phyloP scores from a whole-genome alignment of 2,888 invertebrate species.

The Malthinus flaveolus region DNA sequence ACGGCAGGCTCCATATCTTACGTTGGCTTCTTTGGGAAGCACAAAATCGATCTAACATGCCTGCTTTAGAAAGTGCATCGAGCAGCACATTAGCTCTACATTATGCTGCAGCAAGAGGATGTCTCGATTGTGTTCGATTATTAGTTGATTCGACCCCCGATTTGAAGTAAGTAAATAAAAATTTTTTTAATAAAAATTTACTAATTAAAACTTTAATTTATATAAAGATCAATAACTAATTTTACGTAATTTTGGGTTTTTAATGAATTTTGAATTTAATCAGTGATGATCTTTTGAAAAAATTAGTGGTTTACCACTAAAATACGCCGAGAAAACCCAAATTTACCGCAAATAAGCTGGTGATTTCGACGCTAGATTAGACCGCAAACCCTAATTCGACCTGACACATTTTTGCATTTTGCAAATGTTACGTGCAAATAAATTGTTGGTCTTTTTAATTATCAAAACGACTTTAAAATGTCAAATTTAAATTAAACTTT shows the following conservation, averaged over 20 bases:
- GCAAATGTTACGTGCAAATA: no score
- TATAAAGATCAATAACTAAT: not conserved
- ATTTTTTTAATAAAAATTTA: not conserved
- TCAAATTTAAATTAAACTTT: no score
- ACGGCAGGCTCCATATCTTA: slow-evolving; percentile 60
- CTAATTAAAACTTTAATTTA: not conserved
- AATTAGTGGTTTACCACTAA: no score
- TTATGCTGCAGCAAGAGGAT: slow-evolving; percentile 85
- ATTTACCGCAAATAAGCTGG: no score
- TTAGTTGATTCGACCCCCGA: slow-evolving; percentile 78
- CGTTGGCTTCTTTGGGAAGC: slow-evolving; percentile 65
- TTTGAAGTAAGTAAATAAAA: slow-evolving; percentile 65
- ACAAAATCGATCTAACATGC: slow-evolving; percentile 52
- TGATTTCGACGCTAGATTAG: no score
- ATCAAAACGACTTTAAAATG: no score
- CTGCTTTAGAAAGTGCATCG: slow-evolving; percentile 58
- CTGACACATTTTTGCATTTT: no score
- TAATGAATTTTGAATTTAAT: no score
- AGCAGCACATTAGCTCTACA: slow-evolving; percentile 82
- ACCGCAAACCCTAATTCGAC: no score
- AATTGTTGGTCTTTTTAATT: no score
- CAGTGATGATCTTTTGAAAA: no score
- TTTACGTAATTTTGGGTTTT: no score
- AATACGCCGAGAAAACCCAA: not conserved
- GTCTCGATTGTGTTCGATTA: slow-evolving; percentile 81